phyloP scores from a whole-genome alignment of 2,113 vertebrate genomes.

The Coracopsis vasa region DNA sequence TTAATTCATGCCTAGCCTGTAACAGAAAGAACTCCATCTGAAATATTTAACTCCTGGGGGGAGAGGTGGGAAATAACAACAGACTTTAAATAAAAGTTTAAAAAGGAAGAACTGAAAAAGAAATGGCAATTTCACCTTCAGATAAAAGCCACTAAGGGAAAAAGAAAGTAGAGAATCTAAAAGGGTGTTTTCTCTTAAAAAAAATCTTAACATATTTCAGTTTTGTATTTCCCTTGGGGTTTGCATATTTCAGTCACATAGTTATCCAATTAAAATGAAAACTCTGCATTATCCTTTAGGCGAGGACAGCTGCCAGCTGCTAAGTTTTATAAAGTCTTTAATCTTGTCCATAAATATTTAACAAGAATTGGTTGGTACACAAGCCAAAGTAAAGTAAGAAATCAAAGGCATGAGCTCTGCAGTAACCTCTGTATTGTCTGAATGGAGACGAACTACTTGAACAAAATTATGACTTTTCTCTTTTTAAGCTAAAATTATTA shows the following conservation, averaged over 20 bases:
- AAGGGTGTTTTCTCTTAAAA: slow-evolving; percentile 64
- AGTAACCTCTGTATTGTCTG: slow-evolving; percentile 63
- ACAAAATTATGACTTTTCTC: slow-evolving; percentile 5
- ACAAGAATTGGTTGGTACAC: slow-evolving; percentile 79
- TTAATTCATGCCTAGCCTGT: not conserved
- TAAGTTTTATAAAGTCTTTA: slow-evolving; percentile 83
- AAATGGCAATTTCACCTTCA: slow-evolving; percentile 41
- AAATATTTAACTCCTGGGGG: not conserved
- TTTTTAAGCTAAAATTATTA: slow-evolving; percentile 54
- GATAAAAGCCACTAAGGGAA: slow-evolving; percentile 48
- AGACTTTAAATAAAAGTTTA: not conserved
- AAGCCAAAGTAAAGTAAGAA: slow-evolving; percentile 76
- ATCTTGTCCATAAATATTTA: slow-evolving; percentile 84
- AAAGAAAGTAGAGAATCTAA: slow-evolving; percentile 49
- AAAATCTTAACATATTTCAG: slow-evolving; percentile 71
- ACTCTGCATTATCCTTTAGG: slow-evolving; percentile 77
- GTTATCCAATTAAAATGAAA: slow-evolving; percentile 82
- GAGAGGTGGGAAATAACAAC: not conserved
- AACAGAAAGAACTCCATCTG: not conserved
- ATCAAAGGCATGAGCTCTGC: slow-evolving; percentile 69
- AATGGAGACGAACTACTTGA: slow-evolving; percentile 42
- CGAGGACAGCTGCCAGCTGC: slow-evolving; percentile 78
- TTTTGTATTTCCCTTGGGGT: slow-evolving; percentile 68
- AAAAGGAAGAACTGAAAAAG: not conserved
- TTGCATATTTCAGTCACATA: slow-evolving; percentile 76